Evolutionary conservation across 2,113 vertebrate genomes (phyloP), one percentile per base, ranked within the genome.

Genomic region (Circaetus gallicus): DNA sequence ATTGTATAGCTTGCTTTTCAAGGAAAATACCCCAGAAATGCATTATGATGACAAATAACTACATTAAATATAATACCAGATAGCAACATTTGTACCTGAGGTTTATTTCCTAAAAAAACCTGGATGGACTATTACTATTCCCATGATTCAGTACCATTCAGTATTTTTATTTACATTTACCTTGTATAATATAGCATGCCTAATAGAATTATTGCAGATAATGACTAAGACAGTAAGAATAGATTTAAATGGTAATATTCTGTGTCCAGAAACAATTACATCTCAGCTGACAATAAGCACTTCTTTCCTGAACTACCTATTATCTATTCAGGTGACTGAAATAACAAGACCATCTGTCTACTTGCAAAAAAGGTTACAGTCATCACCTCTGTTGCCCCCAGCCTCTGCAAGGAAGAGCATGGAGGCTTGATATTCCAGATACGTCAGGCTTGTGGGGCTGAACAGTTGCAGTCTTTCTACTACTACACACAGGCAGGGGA

Each of bases 331-430:
- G 34, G 65, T 74, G 81, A 61, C 78, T 72, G 79, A 91, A 96
- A 86, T 50, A 95, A 91, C 78, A 94, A 69, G 69, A 86, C 96
- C 72, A 96, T 95, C 90, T 96, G 97, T 80, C 94, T 79, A 45
- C 55, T 82, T 78, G 69, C 76, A 93, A 66, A 67, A 73, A 78
- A 83, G 72, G 82, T 90, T 66, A 85, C 79, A 74, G 53, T 67
- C 82, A 62, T 73, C 90, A 93, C 95, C 96, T 84, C 72, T 89
- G 72, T 62, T 90, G 82, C 63, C 89, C 78, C 59, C 42, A 20
- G 13, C 63, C 92, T 94, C 74, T 63, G 52, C 76, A 84, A 86
- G 52, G 32, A 93, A 0, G 2, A 92, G n/a, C 43, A 50, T 1
- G 4, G 26, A 86, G 43, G n/a, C 43, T 88, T 89, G 88, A 67